Conservation (phyloP, 2,888 invertebrate species). For the Noctua janthe region DNA sequence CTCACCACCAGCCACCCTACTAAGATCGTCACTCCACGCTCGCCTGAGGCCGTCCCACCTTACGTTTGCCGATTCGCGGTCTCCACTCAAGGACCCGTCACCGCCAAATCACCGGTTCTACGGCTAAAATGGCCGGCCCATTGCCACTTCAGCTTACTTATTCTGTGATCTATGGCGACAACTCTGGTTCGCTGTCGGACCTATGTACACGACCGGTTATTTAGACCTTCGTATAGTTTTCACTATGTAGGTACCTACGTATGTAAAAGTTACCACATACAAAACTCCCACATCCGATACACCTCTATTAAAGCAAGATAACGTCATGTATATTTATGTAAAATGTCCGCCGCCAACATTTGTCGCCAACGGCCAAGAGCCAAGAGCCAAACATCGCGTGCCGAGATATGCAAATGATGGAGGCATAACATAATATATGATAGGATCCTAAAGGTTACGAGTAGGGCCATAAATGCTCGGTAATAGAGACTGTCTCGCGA, state of each 20-base stretch:
- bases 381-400: slow-evolving; percentile 70
- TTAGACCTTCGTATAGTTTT: background rate
- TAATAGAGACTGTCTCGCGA: slow-evolving; percentile 25
- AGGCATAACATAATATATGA: slow-evolving; percentile 58
- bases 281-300: slow-evolving; percentile 29
- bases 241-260: background rate
- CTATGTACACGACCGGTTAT: background rate
- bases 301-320: slow-evolving; percentile 23
- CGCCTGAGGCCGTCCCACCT: too few species aligned
- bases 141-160: too few species aligned
- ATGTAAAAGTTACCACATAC: background rate
- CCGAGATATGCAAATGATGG: slow-evolving; percentile 70
- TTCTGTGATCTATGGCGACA: too few species aligned
- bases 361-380: slow-evolving; percentile 52
- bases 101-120: too few species aligned
- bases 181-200: too few species aligned
- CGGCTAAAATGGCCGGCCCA: too few species aligned
- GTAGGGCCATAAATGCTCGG: slow-evolving; percentile 40
- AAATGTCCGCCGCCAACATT: slow-evolving; percentile 50
- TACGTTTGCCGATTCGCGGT: too few species aligned
- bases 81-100: too few species aligned
- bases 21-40: too few species aligned
- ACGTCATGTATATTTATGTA: slow-evolving; percentile 25
- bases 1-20: too few species aligned
- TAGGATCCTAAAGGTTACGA: slow-evolving; percentile 68